phyloP scores from a whole-genome alignment of 2,797 vertebrate species.

The Triplophysa bombifrons region DNA sequence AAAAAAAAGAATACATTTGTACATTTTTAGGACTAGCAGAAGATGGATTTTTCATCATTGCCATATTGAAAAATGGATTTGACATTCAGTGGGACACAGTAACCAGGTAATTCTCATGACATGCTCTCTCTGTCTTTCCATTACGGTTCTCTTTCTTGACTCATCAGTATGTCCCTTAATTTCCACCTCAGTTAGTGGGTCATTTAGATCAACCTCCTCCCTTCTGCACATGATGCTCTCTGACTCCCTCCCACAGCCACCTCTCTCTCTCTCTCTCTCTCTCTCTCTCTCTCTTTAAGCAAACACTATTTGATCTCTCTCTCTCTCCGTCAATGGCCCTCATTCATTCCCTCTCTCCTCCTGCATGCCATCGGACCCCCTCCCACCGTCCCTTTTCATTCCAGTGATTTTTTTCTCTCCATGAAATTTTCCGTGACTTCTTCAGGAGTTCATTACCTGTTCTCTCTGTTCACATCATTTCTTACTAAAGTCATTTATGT shows the following conservation, averaged over 20 bases:
- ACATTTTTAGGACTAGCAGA: neutral
- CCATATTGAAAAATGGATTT: neutral
- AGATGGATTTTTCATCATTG: neutral
- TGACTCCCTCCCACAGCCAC: neutral
- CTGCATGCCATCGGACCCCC: conserved; percentile 35
- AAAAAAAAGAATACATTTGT: neutral
- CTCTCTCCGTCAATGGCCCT: conserved; percentile 48
- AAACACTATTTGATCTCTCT: conserved; percentile 55
- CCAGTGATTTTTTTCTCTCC: conserved; percentile 44
- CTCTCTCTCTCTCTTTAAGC: conserved; percentile 37
- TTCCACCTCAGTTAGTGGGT: conserved; percentile 45
- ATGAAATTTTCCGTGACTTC: conserved; percentile 48
- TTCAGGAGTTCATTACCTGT: conserved; percentile 25
- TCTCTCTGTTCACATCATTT: conserved; percentile 36
- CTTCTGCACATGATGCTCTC: conserved; percentile 13
- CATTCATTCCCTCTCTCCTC: conserved; percentile 53
- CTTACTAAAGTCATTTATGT: conserved; percentile 16
- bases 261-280: conserved; percentile 25
- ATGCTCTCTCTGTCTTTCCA: conserved; percentile 16
- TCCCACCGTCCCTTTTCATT: conserved; percentile 48
- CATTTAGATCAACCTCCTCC: conserved; percentile 26
- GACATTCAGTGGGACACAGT: neutral
- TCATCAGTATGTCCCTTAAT: conserved; percentile 53
- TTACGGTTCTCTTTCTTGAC: conserved; percentile 23
- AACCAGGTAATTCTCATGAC: neutral